Base-by-base conservation (phyloP, 2,888 invertebrate species). In the Tholera decimalis region DNA sequence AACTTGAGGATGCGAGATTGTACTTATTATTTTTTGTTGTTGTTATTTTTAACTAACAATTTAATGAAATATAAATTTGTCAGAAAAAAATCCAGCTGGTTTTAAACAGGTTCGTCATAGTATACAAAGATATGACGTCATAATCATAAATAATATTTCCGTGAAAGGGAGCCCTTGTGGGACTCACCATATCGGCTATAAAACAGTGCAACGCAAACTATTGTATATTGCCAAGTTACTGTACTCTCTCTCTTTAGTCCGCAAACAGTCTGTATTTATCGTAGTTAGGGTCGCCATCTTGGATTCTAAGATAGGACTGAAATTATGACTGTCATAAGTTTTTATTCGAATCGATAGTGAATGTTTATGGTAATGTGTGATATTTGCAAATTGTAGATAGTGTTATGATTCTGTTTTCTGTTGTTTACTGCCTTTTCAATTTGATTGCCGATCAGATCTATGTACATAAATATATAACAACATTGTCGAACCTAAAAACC, bases 241-340 rank as follows among this genome's bases (percentile, higher is more conserved):
- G 22, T 67, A 63, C 75, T 74, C 58, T 72, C 73, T 78, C 83
- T 85, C 70, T 76, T 82, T 77, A 76, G 70, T 81, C 39, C 43
- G 79, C 82, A 87, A 88, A 88, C 72, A 86, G 82, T 83, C 84
- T 85, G 75, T 85, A 80, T 89, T 87, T 88, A 85, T 84, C 69
- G 71, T 73, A 35, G 41, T 15, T 74, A 82, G 82, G 82, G 84
- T 79, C 41, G 69, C 85, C 70, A 81, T 67, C 55, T 55, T 66
- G 39, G 9, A 61, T 61, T 67, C 13, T 28, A 50, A 67, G 59
- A 49, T 43, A 53, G 55, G 65, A 76, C 46, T 35, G 8, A 51
- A 62, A 33, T 55, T 61, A 58, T 73, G 73, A 65, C 78, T n/a
- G 60, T 77, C 78, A 72, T 77, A 33, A 62, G 22, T 50, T 78